Evolutionary conservation across 1,140 invertebrate genomes (phyloP).

Genomic region (Gryllus bimaculatus): DNA sequence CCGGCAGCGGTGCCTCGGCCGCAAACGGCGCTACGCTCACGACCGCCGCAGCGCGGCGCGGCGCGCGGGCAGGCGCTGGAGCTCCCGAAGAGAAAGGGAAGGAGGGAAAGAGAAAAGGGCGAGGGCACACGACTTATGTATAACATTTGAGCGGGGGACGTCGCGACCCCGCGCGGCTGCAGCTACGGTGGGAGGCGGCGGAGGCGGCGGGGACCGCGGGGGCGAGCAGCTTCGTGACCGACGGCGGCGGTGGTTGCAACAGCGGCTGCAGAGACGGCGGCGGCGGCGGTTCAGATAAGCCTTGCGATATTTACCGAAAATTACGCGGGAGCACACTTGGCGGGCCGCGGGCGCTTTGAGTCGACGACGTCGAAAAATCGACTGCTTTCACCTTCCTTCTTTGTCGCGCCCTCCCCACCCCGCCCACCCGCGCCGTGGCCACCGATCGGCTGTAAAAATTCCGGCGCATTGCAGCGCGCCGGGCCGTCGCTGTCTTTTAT

Average conservation of each 20-base stretch:
- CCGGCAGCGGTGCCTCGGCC: too few species aligned
- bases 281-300: background rate
- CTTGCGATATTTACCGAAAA: background rate
- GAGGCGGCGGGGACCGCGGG: background rate
- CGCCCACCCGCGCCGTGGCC: too few species aligned
- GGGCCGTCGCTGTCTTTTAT: too few species aligned
- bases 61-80: background rate
- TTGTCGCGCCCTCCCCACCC: too few species aligned
- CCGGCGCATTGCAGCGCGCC: too few species aligned
- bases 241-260: background rate
- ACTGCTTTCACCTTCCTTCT: too few species aligned
- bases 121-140: slow-evolving; percentile 3
- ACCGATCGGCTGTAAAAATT: too few species aligned
- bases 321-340: background rate
- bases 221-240: background rate
- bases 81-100: background rate
- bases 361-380: too few species aligned
- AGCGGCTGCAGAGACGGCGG: background rate
- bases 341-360: too few species aligned
- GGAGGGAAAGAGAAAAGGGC: background rate
- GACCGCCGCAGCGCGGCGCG: too few species aligned
- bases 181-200: too few species aligned
- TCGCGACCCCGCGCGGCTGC: background rate
- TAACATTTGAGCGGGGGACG: background rate
- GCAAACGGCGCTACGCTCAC: too few species aligned